A percentile compares a stretch with the other conserved stretches of the same genome.
Conservation (phyloP, 2,888 invertebrate species). For the Troides aeacus region DNA sequence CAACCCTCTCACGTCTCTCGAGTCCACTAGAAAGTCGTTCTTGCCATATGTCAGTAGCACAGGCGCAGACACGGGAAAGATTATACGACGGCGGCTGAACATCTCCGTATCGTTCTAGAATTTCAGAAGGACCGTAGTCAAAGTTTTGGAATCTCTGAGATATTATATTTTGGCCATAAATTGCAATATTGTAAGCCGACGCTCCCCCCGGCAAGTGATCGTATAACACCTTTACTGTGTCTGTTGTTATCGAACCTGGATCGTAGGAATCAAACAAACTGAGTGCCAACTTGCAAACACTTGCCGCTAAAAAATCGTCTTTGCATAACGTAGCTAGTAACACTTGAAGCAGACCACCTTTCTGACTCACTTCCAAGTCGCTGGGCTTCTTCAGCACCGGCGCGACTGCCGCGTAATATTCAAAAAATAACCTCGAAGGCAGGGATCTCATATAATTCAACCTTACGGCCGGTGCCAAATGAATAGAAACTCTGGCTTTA, state of each 20-base stretch:
- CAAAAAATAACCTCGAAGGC: constrained; percentile 37
- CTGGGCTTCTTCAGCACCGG: constrained; percentile 38
- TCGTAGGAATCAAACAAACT: constrained; percentile 49
- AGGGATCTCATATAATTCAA: constrained; percentile 63
- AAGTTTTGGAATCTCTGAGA: constrained; percentile 51
- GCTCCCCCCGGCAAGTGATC: constrained; percentile 61
- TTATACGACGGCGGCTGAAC: constrained; percentile 52
- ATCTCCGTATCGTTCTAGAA: constrained; percentile 50
- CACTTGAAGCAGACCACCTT: constrained; percentile 51
- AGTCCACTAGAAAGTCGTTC: constrained; percentile 81
- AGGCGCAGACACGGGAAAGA: constrained; percentile 50
- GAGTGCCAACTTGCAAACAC: constrained; percentile 42
- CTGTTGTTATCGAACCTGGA: constrained; percentile 50
- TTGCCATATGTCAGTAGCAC: constrained; percentile 54
- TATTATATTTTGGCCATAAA: constrained; percentile 56
- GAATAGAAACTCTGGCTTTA: constrained; percentile 81
- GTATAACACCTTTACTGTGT: constrained; percentile 46
- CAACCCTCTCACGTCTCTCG: constrained; percentile 78
- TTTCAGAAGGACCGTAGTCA: constrained; percentile 51
- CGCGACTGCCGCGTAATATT: constrained; percentile 38
- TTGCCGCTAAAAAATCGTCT: constrained; percentile 39
- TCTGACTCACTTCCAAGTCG: constrained; percentile 50
- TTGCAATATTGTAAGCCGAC: constrained; percentile 52
- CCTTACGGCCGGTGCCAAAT: constrained; percentile 81
- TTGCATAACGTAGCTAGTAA: constrained; percentile 53